phyloP scores from a whole-genome alignment of 2,888 invertebrate genomes.

The Drosophila buzzatii region DNA sequence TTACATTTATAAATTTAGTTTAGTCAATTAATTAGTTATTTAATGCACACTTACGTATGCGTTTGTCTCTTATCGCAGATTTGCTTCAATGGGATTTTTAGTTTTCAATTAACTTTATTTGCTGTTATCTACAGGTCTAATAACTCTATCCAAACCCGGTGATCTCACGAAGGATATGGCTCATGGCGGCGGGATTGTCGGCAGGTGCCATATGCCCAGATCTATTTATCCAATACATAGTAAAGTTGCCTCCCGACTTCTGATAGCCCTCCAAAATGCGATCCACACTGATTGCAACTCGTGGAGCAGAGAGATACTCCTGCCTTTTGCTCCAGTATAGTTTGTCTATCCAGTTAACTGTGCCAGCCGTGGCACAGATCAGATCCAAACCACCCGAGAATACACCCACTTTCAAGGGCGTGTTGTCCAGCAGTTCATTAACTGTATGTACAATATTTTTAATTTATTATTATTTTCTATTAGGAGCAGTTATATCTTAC shows the following conservation, averaged over 20 bases:
- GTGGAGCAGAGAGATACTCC: constrained; percentile 87
- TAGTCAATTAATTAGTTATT: constrained; percentile 22
- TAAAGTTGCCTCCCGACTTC: constrained; percentile 87
- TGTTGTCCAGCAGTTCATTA: constrained; percentile 89
- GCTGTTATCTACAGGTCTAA: neutral
- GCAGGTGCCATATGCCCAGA: constrained; percentile 86
- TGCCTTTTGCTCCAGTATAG: constrained; percentile 89
- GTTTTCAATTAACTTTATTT: constrained; percentile 15
- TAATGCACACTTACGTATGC: constrained; percentile 29
- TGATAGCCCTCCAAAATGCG: constrained; percentile 90
- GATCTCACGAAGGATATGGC: constrained; percentile 87
- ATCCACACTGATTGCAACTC: constrained; percentile 88
- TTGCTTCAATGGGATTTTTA: constrained; percentile 1
- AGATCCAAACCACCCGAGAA: constrained; percentile 93
- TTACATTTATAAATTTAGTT: constrained; percentile 35
- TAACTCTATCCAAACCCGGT: constrained; percentile 73
- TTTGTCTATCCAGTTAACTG: constrained; percentile 90
- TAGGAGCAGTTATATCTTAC: constrained; percentile 82
- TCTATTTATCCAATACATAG: constrained; percentile 84
- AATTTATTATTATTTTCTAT: neutral
- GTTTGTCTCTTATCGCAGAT: constrained; percentile 23
- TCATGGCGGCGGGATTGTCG: constrained; percentile 90
- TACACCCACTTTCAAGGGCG: constrained; percentile 89
- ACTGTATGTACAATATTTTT: constrained; percentile 86
- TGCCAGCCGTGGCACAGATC: constrained; percentile 93